Base-by-base conservation (phyloP, 2,888 invertebrate genomes). In the Platerodrilus igneus region DNA sequence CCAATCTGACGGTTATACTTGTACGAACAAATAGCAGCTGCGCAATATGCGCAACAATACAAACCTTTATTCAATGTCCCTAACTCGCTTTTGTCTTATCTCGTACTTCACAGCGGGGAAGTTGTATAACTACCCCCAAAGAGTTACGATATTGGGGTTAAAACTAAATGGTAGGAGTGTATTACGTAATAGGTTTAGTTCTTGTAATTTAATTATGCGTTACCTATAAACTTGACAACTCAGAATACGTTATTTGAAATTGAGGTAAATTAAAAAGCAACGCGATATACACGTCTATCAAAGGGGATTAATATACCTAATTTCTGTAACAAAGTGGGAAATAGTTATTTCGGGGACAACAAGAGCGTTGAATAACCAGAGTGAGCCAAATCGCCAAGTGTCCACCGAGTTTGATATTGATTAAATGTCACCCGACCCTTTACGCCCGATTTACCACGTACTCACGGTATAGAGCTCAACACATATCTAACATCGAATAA, bases 121-220 rank as follows among this genome's bases (percentile, higher is more conserved):
- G 47, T 47, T n/a, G n/a, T n/a, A n/a, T n/a, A 46, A 41, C 52
- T 49, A 49, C 50, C 51, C n/a, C 38, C 36, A 41, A 51, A 53
- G 56, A 56, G 53, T 56, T 56, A 56, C 56, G 54, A 53, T 49
- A 50, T 37, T 40, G 45, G 51, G 51, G 52, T 50, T 48, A 43
- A n/a, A 54, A 54, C 53, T 55, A 58, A 59, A 59, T 59, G 58
- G 59, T 57, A 57, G 59, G 57, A 63, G 63, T 64, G 62, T 64
- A 64, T 65, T 65, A 65, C 62, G 56, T 59, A 64, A 65, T 64
- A 65, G 64, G 62, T 63, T 63, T 56, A 62, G 62, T 58, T 60
- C 54, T 59, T 52, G 31, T 36, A 45, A 45, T 37, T 41, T 45
- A 11, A 22, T 22, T 32, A 15, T 14, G 15, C 22, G 22, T 20